Evolutionary conservation across 1,140 invertebrate genomes (phyloP).

Genomic region (Solenopsis fugax): DNA sequence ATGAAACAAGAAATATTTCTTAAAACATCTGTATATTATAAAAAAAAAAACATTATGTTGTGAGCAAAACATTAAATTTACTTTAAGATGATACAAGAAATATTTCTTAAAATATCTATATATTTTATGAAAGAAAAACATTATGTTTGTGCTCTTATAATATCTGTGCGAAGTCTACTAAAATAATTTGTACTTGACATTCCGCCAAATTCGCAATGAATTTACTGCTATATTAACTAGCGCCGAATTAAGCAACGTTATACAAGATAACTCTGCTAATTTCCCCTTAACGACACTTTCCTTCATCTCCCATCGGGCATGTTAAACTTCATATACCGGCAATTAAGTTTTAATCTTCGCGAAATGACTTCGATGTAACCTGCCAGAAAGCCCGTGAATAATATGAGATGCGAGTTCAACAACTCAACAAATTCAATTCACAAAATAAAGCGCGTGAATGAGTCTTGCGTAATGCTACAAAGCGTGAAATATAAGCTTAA

Average conservation of each 20-base stretch:
- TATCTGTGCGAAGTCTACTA: not conserved
- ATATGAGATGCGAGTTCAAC: not conserved
- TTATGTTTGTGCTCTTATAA: not conserved
- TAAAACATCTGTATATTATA: not conserved
- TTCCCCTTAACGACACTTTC: conserved; percentile 40
- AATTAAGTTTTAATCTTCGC: conserved; percentile 60
- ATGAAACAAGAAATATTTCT: not conserved
- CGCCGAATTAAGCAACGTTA: conserved; percentile 38
- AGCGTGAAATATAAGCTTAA: not conserved
- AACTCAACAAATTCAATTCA: conserved; percentile 1
- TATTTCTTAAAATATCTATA: not conserved
- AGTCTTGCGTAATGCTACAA: not conserved
- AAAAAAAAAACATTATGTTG: not conserved
- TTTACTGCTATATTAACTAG: conserved; percentile 25
- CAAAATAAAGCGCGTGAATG: conserved; percentile 11
- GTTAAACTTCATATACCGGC: conserved; percentile 45
- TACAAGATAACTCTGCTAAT: conserved; percentile 46
- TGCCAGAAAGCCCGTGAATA: conserved; percentile 26
- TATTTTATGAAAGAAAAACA: not conserved
- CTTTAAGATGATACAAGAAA: not conserved
- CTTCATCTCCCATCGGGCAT: conserved; percentile 51
- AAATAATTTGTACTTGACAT: conserved; percentile 14
- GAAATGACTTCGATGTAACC: conserved; percentile 42
- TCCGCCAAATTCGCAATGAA: conserved; percentile 25
- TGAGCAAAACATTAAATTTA: too few species aligned